Evolutionary conservation across 2,113 vertebrate genomes (phyloP).

Genomic region (Pseudolaguvia tuberculata): DNA sequence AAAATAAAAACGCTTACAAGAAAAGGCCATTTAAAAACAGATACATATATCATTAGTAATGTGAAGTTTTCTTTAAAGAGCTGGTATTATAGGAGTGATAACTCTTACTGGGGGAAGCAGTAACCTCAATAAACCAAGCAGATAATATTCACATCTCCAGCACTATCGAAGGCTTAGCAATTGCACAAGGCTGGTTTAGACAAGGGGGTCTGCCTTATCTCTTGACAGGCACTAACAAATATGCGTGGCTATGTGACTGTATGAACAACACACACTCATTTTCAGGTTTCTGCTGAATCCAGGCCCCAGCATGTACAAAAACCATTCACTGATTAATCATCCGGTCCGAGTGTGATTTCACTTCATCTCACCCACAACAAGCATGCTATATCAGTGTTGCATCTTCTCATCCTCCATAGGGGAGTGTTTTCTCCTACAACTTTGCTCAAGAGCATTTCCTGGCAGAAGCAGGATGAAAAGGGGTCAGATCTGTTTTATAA

Average conservation of each 20-base stretch:
- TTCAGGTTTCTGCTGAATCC: background rate
- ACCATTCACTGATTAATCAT: background rate
- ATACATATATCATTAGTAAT: background rate
- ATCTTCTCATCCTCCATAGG: background rate
- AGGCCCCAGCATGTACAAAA: background rate
- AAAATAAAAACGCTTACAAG: background rate
- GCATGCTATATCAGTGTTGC: background rate
- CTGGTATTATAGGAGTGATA: background rate
- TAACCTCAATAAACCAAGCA: constrained; percentile 6
- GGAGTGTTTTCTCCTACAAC: constrained; percentile 14
- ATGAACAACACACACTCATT: background rate
- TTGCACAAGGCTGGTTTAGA: background rate
- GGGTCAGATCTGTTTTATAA: background rate
- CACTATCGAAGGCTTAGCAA: background rate
- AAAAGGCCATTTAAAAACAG: background rate
- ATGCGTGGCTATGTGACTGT: background rate
- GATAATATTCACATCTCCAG: constrained; percentile 11
- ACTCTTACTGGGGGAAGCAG: background rate
- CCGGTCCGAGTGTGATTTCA: background rate
- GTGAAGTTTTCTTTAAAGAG: background rate
- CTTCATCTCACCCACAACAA: background rate
- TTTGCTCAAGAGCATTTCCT: constrained; percentile 6
- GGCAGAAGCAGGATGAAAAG: background rate
- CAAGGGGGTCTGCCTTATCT: constrained; percentile 30
- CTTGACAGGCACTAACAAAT: constrained; percentile 15